Evolutionary conservation across 2,797 vertebrate genomes (phyloP).

Genomic region (Rhynchonycteris naso): DNA sequence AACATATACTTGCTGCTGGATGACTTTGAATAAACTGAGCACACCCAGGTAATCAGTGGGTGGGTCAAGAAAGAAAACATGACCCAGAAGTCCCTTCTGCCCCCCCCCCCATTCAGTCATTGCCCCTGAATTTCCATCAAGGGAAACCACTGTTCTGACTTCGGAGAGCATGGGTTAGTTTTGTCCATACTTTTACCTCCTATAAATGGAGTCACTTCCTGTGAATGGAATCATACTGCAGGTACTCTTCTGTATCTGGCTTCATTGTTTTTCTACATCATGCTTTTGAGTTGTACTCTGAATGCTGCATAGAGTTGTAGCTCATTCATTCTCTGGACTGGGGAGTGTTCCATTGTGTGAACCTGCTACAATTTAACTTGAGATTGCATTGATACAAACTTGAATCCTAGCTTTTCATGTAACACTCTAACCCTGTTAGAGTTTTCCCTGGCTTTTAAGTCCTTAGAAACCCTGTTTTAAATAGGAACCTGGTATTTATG

Average conservation of each 20-base stretch:
- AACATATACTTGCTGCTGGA: background rate
- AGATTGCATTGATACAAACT: background rate
- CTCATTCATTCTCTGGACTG: background rate
- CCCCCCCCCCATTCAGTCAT: accelerated
- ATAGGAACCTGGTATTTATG: background rate
- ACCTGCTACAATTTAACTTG: background rate
- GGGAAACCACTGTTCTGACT: no score
- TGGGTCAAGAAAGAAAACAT: background rate
- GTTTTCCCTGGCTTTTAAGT: background rate
- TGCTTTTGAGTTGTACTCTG: background rate
- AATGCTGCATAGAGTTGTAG: background rate
- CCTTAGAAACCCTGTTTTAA: background rate
- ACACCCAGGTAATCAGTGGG: background rate
- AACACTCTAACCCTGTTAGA: background rate
- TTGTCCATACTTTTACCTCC: background rate
- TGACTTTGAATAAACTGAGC: background rate
- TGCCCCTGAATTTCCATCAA: accelerated
- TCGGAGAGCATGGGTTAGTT: accelerated
- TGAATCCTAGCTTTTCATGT: background rate
- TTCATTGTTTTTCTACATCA: background rate
- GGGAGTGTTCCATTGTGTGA: background rate
- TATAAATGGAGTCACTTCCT: background rate
- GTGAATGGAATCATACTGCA: background rate
- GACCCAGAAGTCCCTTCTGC: background rate
- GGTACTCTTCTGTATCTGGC: background rate